phyloP scores from a whole-genome alignment of 2,113 vertebrate genomes.

The Struthidea cinerea region DNA sequence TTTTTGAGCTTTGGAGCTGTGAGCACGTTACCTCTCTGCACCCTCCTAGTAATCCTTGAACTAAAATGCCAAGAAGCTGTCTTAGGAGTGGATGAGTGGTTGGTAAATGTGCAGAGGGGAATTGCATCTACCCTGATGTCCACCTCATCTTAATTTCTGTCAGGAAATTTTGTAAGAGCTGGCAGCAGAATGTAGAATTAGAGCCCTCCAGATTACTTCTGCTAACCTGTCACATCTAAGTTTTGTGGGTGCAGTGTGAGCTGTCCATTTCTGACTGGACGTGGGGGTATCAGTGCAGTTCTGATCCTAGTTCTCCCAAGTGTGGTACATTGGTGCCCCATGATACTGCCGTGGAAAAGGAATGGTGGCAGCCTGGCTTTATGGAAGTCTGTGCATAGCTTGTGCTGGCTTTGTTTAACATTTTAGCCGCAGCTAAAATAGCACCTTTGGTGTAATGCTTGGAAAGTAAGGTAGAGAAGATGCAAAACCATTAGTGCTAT shows the following conservation, averaged over 20 bases:
- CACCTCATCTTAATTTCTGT: not conserved
- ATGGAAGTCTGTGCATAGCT: not conserved
- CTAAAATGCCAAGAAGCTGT: not conserved
- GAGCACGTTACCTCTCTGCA: not conserved
- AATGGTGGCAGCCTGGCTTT: not conserved
- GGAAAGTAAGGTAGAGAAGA: not conserved
- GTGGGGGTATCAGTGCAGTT: not conserved
- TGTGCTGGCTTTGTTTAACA: not conserved
- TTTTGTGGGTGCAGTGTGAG: not conserved
- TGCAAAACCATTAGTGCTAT: not conserved
- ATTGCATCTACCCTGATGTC: not conserved
- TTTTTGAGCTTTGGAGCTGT: not conserved
- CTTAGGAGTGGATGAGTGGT: not conserved
- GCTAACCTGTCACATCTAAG: not conserved
- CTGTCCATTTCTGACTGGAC: not conserved
- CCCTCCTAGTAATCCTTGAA: not conserved
- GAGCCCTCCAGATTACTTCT: not conserved
- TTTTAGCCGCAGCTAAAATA: not conserved
- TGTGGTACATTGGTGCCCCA: not conserved
- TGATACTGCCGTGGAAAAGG: not conserved
- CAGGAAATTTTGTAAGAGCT: not conserved
- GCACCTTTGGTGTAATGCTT: not conserved
- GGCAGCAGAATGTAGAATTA: not conserved
- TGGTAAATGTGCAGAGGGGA: not conserved
- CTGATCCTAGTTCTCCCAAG: not conserved